A percentile compares a stretch with the other conserved stretches of the same genome.
Evolutionary conservation across 2,888 invertebrate species (phyloP).

Genomic region (Apoderus coryli): DNA sequence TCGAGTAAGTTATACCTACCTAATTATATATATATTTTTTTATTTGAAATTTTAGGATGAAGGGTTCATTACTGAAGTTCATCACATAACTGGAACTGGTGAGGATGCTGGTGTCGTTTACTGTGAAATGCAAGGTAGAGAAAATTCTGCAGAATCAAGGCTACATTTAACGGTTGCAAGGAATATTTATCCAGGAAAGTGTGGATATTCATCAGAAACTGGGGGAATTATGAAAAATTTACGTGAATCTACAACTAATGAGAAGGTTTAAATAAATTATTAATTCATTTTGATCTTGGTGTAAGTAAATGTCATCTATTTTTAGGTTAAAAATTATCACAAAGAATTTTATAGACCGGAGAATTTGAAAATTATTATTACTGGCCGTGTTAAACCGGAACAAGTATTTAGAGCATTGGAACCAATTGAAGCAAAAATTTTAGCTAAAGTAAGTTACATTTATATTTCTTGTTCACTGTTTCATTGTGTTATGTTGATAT

Average conservation of each 20-base stretch:
- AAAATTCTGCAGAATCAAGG: constrained; percentile 64
- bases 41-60: constrained; percentile 41
- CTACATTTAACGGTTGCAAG: constrained; percentile 49
- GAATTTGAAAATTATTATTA: constrained; percentile 71
- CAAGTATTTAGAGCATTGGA: constrained; percentile 61
- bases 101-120: constrained; percentile 91
- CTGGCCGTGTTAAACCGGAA: constrained; percentile 62
- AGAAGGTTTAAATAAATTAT: no score
- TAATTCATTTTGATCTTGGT: no score
- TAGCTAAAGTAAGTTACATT: constrained; percentile 45
- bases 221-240: constrained; percentile 78
- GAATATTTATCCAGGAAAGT: constrained; percentile 63
- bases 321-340: constrained; percentile 63
- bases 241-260: constrained; percentile 62
- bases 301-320: constrained; percentile 16
- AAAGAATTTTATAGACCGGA: constrained; percentile 77
- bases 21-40: constrained; percentile 4
- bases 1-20: constrained; percentile 39
- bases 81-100: constrained; percentile 78
- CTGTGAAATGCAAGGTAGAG: constrained; percentile 83
- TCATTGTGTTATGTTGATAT: constrained; percentile 4
- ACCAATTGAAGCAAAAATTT: constrained; percentile 61
- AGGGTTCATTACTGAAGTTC: constrained; percentile 78
- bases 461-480: no score
- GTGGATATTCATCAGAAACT: constrained; percentile 73